Conservation (phyloP, 2,797 vertebrate genomes). For the Notolepis coatsorum region DNA sequence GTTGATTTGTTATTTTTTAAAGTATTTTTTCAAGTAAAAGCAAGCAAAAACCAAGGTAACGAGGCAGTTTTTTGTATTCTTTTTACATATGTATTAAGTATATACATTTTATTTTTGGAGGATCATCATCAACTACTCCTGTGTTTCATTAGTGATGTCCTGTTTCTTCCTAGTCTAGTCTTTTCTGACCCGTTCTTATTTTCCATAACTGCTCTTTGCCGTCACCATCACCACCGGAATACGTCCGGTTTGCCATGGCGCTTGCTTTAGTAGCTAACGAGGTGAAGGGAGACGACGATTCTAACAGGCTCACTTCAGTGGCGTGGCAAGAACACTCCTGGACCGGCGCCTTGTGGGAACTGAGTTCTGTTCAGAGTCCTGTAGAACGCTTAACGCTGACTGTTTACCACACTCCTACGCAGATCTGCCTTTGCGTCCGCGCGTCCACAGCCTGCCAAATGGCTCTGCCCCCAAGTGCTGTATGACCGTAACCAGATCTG, state of each 20-base stretch:
- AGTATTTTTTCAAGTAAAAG: conserved; percentile 86
- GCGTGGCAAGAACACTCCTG: neutral
- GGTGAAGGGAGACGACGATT: neutral
- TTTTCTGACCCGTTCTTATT: neutral
- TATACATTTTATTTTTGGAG: conserved; percentile 26
- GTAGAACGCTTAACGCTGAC: neutral
- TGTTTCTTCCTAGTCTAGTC: conserved; percentile 18
- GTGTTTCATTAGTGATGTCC: too few species aligned
- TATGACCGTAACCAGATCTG: too few species aligned
- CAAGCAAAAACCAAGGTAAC: conserved; percentile 65
- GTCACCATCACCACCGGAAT: neutral
- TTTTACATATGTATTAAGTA: conserved; percentile 54
- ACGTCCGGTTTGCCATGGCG: neutral
- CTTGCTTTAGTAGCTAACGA: neutral
- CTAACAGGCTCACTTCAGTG: neutral
- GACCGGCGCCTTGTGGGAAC: neutral
- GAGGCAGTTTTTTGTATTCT: conserved; percentile 68
- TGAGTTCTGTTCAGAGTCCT: neutral
- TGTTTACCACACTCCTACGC: neutral
- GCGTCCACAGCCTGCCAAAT: too few species aligned
- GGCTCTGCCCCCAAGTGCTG: too few species aligned
- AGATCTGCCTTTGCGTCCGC: too few species aligned
- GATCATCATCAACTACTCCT: conserved; percentile 14
- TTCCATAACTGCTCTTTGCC: neutral
- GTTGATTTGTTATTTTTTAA: conserved; percentile 83